Evolutionary conservation across 2,797 vertebrate species (phyloP).

Genomic region (Arnoldichthys spilopterus): DNA sequence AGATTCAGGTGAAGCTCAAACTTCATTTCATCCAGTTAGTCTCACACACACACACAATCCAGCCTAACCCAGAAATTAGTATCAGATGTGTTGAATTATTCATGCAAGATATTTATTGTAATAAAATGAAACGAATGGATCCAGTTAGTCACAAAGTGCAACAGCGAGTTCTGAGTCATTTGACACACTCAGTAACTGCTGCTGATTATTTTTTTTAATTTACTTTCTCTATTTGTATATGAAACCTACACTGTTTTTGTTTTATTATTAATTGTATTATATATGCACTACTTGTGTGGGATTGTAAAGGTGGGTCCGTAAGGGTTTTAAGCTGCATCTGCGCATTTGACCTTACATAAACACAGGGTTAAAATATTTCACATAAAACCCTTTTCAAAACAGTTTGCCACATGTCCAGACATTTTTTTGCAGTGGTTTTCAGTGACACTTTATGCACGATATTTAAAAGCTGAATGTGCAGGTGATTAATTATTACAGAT

Average conservation of each 20-base stretch:
- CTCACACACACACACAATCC: neutral
- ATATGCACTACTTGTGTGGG: neutral
- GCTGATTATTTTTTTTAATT: neutral
- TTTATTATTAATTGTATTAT: neutral
- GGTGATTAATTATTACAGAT: too few species aligned
- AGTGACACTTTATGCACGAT: too few species aligned
- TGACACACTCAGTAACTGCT: neutral
- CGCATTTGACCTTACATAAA: too few species aligned
- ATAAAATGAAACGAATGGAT: neutral
- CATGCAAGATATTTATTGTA: neutral
- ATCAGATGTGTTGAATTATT: neutral
- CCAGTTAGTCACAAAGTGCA: neutral
- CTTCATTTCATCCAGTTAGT: neutral
- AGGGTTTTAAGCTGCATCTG: neutral
- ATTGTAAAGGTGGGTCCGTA: neutral
- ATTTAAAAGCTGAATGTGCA: too few species aligned
- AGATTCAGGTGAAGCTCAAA: constrained; percentile 81
- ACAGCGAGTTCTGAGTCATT: neutral
- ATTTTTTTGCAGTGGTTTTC: too few species aligned
- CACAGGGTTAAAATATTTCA: too few species aligned
- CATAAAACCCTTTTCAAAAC: too few species aligned
- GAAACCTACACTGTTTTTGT: too few species aligned
- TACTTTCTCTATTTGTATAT: neutral
- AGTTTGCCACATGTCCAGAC: too few species aligned
- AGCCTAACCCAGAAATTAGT: neutral